phyloP scores from a whole-genome alignment of 1,140 invertebrate species.

The Procambarus virginalis region DNA sequence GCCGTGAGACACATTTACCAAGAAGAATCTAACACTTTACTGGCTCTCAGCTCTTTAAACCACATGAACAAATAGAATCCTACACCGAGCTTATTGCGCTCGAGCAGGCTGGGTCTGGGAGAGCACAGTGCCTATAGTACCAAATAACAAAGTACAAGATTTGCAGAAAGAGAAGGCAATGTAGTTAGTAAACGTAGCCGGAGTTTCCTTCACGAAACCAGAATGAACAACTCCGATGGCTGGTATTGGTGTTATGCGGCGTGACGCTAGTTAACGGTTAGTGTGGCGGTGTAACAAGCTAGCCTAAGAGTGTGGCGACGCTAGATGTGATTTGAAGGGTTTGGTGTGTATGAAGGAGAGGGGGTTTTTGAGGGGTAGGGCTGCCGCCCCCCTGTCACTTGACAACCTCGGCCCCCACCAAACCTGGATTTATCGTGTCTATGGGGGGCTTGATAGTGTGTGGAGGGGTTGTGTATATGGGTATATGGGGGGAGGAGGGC shows the following conservation, averaged over 20 bases:
- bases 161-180: slow-evolving; percentile 5
- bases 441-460: no score
- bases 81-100: neutral
- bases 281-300: neutral
- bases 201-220: neutral
- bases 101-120: neutral
- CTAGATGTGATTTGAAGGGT: neutral
- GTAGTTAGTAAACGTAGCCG: neutral
- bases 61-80: neutral
- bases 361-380: no score
- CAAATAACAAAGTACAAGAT: slow-evolving; percentile 16
- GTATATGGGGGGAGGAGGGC: no score
- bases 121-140: neutral
- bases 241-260: neutral
- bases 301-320: neutral
- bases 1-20: neutral
- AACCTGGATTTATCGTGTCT: no score
- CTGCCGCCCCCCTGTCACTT: no score
- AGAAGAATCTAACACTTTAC: neutral
- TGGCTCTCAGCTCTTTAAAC: neutral
- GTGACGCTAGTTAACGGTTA: slow-evolving; percentile 4
- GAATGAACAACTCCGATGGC: neutral
- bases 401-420: no score
- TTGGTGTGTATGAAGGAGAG: neutral
- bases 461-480: no score